phyloP scores from a whole-genome alignment of 2,888 invertebrate genomes.

The Cheilosia scutellata region DNA sequence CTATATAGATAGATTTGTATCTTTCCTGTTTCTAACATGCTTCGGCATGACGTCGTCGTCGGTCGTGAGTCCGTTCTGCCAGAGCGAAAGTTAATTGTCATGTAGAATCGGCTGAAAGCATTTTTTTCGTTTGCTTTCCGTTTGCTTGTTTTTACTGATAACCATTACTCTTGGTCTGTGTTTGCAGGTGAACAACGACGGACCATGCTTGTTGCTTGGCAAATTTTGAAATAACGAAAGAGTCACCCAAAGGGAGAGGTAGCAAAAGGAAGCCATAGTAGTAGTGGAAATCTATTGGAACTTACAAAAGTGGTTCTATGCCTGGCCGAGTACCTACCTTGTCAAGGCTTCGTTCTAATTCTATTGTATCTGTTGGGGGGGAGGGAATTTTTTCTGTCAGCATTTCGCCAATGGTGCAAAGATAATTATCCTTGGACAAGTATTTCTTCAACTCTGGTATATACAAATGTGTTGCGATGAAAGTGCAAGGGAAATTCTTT shows the following conservation, averaged over 20 bases:
- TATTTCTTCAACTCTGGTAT: slow-evolving; percentile 13
- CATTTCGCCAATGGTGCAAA: slow-evolving; percentile 33
- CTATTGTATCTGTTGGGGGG: slow-evolving; percentile 1
- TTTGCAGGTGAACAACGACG: slow-evolving; percentile 43
- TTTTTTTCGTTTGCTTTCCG: slow-evolving; percentile 22
- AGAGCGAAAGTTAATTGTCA: slow-evolving; percentile 72
- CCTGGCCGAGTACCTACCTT: slow-evolving; percentile 20
- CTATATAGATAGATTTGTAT: slow-evolving; percentile 48
- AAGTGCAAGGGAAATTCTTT: slow-evolving; percentile 51
- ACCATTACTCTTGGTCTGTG: slow-evolving; percentile 6
- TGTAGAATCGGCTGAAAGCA: slow-evolving; percentile 56
- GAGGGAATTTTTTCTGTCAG: not conserved
- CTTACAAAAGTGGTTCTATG: slow-evolving; percentile 9
- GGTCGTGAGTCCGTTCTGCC: slow-evolving; percentile 58
- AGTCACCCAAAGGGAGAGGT: not conserved
- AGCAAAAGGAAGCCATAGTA: slow-evolving; percentile 34
- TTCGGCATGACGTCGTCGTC: slow-evolving; percentile 32
- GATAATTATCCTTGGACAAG: slow-evolving; percentile 51
- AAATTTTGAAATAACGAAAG: not conserved
- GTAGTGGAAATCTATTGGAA: not conserved
- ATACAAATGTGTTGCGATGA: slow-evolving; percentile 7
- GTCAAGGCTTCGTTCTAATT: slow-evolving; percentile 67
- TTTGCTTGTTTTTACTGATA: slow-evolving; percentile 11
- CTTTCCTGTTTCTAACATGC: slow-evolving; percentile 62
- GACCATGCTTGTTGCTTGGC: slow-evolving; percentile 53